Evolutionary conservation across 2,888 invertebrate genomes (phyloP), one percentile per base, ranked within the genome.

Genomic region (Lasioglossum marginatum): DNA sequence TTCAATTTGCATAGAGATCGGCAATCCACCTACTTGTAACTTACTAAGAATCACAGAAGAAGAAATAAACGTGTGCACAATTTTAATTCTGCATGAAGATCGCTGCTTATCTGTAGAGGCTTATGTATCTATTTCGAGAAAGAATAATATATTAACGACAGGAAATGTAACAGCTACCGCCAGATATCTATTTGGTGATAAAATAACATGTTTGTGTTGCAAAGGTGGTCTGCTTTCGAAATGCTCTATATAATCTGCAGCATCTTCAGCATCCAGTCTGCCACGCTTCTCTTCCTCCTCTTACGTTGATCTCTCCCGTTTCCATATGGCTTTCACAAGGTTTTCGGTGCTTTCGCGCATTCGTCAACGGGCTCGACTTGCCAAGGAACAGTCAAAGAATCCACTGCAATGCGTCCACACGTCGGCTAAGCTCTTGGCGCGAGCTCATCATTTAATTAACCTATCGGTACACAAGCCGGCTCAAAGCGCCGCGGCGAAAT

Each of bases 361-460:
- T 37, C 74, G 72, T 87, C 84, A 92, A 88, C 86, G 86, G 83
- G 73, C 81, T 82, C 81, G 80, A 85, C 86, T 89, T 89, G 90
- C 81, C 87, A 88, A 90, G 83, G 79, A 85, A 77, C 84, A 83
- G 86, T 85, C 86, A 68, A 68, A 68, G 90, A 92, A 90, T 91
- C 84, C 89, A 90, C 90, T 90, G 91, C 89, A 92, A 83, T 91
- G 90, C 90, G 88, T 87, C 90, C 87, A 90, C 89, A 86, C 88
- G 80, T 81, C 75, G 66, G 43, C 86, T 89, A 89, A 88, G 88
- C 88, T 92, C 83, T 86, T 85, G 89, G 76, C 82, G 86, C 83
- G 81, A 83, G 85, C 86, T 90, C 88, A 87, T 87, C 77, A 90
- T 92, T 92, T 91, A 91, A 93, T 93, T 93, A 93, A 86, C 90